Evolutionary conservation across 1,140 invertebrate species (phyloP).

Genomic region (Drosophila hydei): DNA sequence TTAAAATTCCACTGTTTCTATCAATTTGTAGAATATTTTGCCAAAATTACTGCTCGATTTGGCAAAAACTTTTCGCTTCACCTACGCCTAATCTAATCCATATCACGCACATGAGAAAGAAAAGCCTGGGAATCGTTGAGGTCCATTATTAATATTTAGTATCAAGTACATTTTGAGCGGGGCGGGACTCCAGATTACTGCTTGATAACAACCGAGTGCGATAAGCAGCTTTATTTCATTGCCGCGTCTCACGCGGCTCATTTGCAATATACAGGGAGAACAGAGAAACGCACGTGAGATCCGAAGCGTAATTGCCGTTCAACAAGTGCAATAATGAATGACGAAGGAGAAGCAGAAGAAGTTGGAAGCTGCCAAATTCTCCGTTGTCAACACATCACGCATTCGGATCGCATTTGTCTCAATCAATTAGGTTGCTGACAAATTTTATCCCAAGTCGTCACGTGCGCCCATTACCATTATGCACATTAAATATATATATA

Average conservation of each 20-base stretch:
- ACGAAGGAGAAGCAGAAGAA: background rate
- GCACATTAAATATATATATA: constrained; percentile 16
- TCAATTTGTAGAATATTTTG: no score
- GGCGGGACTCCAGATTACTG: constrained; percentile 30
- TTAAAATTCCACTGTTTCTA: no score
- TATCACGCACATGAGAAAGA: background rate
- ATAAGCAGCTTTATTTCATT: constrained; percentile 57
- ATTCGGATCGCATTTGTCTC: constrained; percentile 35
- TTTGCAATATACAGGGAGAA: no score
- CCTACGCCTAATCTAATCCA: constrained; percentile 17
- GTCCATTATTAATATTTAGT: constrained; percentile 53
- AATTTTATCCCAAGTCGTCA: constrained; percentile 38
- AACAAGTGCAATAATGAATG: constrained; percentile 22
- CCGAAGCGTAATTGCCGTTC: constrained; percentile 23
- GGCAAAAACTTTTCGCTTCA: constrained; percentile 3
- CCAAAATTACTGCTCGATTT: no score
- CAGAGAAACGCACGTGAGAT: no score
- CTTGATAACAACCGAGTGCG: constrained; percentile 48
- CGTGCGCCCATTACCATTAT: constrained; percentile 56
- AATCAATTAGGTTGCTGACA: constrained; percentile 44
- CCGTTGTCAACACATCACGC: background rate
- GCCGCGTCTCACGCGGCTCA: constrained; percentile 47
- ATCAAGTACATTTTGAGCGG: constrained; percentile 14
- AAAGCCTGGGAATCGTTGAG: constrained; percentile 2
- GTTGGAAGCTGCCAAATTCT: background rate